These are phyloP conservation scores for Rotaria magnacalcarata DNA, from an alignment of 2,888 invertebrate genomes.

Conservation along the genomic window DNA sequence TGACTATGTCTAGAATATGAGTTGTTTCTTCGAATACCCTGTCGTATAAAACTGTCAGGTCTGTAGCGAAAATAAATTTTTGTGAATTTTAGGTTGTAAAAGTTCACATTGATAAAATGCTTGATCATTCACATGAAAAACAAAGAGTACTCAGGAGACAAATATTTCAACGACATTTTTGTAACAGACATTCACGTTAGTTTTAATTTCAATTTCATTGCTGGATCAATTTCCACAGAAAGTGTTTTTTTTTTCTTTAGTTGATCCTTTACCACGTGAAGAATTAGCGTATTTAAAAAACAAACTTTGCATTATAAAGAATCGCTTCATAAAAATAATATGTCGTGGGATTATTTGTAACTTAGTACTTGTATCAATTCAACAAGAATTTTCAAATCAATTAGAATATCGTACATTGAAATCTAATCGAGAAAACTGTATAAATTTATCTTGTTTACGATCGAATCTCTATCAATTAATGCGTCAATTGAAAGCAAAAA, in stretches of 20 bases:
- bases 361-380: not conserved
- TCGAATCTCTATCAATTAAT: not conserved
- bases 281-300: not conserved
- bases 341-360: not conserved
- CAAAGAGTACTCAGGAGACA: not conserved
- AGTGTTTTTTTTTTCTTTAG: not conserved
- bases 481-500: not conserved
- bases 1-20: too few species aligned
- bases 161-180: not conserved
- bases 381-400: not conserved
- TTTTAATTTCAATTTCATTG: not conserved
- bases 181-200: not conserved
- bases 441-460: not conserved
- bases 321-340: not conserved
- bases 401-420: not conserved
- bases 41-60: too few species aligned
- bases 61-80: not conserved
- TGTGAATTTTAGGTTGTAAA: not conserved
- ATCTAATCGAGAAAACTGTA: not conserved
- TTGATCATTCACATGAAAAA: not conserved
- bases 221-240: not conserved
- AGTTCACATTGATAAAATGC: not conserved
- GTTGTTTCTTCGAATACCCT: too few species aligned
- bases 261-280: not conserved
- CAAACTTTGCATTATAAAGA: not conserved